Evolutionary conservation across 2,797 vertebrate genomes (phyloP), one percentile per base, ranked within the genome.

Genomic region (Pempheris klunzingeri): DNA sequence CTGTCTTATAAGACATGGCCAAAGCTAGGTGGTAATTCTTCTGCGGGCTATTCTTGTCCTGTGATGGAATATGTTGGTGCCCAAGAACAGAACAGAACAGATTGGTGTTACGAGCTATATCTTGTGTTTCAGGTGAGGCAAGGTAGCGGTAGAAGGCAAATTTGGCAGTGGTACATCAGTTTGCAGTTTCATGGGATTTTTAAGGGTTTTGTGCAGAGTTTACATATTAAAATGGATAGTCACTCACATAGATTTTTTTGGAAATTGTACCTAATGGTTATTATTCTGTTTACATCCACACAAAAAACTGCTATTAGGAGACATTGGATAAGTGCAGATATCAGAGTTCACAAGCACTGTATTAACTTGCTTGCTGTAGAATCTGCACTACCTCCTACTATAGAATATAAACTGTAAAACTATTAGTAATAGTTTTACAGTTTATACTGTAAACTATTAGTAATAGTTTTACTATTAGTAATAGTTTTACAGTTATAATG

Each of bases 351-450:
- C 64, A 18, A 69, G 70, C 46, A 43, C 36, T 60, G 32, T 57
- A 52, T 71, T 41, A 47, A 50, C 30, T 5, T 57, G 57, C 50
- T 62, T 39, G 60, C 43, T 81, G 70, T 58, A 54, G 24, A 82
- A 60, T 34, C 66, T 75, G 72, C 50, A 55, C 61, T 84, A 61
- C 78, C 66, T 60, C 76, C 53, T 68, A 44, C 14, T 13, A 17
- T 50, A 18, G 44, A 50, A 63, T 71, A 57, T 17, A 61, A 81
- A 71, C 55, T 22, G 43, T 43, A 17, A 53, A 58, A 47, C 5
- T 64, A 6, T 57, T 57, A n/a, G n/a, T n/a, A n/a, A n/a, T n/a
- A n/a, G n/a, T n/a, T n/a, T n/a, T n/a, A n/a, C n/a, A n/a, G n/a
- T n/a, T n/a, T n/a, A n/a, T n/a, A n/a, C n/a, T n/a, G n/a, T n/a